These are phyloP conservation scores for Cyclina sinensis DNA, from an alignment of 1,140 invertebrate species.

Conservation along the genomic window DNA sequence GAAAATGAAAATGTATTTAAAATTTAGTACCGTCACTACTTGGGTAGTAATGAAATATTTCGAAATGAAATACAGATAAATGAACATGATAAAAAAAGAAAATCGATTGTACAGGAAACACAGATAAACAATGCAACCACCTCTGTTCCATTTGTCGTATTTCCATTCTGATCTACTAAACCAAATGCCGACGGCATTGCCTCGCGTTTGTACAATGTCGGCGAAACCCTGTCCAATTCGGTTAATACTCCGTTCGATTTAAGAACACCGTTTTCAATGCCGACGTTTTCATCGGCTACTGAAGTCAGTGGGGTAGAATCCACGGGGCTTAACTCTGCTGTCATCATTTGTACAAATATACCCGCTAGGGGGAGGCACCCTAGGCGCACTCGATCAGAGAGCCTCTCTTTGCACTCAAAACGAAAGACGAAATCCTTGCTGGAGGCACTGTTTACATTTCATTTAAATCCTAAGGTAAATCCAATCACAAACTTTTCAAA, in stretches of 20 bases:
- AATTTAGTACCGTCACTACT: constrained; percentile 1
- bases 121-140: constrained; percentile 27
- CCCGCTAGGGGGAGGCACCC: constrained; percentile 41
- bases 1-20: constrained; percentile 16
- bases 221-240: constrained; percentile 62
- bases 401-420: background rate
- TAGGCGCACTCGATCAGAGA: background rate
- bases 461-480: constrained; percentile 25
- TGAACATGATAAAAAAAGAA: background rate
- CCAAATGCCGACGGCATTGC: constrained; percentile 64
- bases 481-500: background rate
- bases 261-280: constrained; percentile 60
- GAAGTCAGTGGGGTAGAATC: constrained; percentile 35
- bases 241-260: constrained; percentile 56
- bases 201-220: constrained; percentile 53
- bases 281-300: constrained; percentile 60
- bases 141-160: constrained; percentile 50
- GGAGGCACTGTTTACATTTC: constrained; percentile 29
- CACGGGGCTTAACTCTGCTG: constrained; percentile 62
- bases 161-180: constrained; percentile 56
- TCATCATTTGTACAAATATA: constrained; percentile 28
- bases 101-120: background rate
- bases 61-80: constrained; percentile 13
- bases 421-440: background rate
- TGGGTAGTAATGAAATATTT: background rate